Percentiles rank a stretch among this genome's conserved stretches.
Evolutionary conservation across 2,113 vertebrate genomes (phyloP).

Genomic region (Clarias magur): DNA sequence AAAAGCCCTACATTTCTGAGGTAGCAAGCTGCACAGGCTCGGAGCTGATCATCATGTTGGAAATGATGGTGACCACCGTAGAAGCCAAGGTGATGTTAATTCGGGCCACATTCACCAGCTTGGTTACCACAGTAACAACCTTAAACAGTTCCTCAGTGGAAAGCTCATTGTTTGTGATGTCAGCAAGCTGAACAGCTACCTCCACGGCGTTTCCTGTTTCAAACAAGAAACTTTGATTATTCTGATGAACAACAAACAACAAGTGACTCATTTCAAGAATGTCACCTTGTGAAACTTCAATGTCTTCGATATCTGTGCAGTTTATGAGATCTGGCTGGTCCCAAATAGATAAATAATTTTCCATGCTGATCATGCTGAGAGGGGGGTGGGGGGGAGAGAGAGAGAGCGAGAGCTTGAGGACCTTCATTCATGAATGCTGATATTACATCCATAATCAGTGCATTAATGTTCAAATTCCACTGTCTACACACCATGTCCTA

Average conservation of each 20-base stretch:
- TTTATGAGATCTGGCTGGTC: constrained; percentile 75
- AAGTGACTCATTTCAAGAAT: not conserved
- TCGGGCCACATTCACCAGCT: constrained; percentile 83
- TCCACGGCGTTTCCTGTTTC: constrained; percentile 81
- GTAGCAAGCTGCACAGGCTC: constrained; percentile 73
- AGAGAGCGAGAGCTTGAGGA: not conserved
- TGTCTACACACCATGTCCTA: constrained; percentile 81
- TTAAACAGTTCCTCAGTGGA: constrained; percentile 82
- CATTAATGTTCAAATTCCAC: not conserved
- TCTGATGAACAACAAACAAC: not conserved
- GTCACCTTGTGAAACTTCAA: constrained; percentile 73
- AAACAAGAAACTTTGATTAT: not conserved
- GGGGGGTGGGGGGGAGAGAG: constrained; percentile 40
- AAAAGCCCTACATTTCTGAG: constrained; percentile 81
- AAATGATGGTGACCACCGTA: constrained; percentile 89
- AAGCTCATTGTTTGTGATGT: constrained; percentile 80
- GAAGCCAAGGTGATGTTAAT: constrained; percentile 84
- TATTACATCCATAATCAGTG: constrained; percentile 1
- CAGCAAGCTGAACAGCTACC: constrained; percentile 83
- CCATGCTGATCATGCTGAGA: constrained; percentile 68
- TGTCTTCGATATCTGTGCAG: constrained; percentile 72
- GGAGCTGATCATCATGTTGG: constrained; percentile 89
- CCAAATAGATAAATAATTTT: constrained; percentile 80
- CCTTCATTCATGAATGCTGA: too few species aligned
- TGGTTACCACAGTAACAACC: constrained; percentile 84